Evolutionary conservation across 2,888 invertebrate species (phyloP).

Genomic region (Magallana nippona): DNA sequence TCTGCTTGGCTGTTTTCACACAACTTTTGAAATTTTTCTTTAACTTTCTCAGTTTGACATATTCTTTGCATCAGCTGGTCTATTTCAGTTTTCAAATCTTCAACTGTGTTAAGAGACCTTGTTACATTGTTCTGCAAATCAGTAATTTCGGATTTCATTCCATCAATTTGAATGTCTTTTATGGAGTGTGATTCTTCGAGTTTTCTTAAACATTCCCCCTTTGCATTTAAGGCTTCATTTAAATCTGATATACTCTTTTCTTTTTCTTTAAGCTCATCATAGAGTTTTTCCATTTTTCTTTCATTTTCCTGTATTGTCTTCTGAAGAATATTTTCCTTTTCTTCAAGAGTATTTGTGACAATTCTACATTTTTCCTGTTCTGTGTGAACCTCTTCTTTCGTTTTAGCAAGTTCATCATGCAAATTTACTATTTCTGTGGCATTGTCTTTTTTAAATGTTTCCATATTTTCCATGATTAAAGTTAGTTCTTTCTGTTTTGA

Average conservation of each 20-base stretch:
- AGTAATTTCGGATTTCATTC: neutral
- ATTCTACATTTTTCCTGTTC: too few relatives aligned
- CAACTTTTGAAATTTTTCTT: neutral
- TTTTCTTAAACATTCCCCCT: neutral
- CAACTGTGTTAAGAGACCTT: neutral
- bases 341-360: neutral
- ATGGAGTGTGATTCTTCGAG: neutral
- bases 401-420: neutral
- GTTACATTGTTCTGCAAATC: neutral
- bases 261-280: neutral
- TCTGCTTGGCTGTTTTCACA: neutral
- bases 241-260: neutral
- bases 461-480: neutral
- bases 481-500: too few relatives aligned
- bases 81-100: neutral
- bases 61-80: neutral
- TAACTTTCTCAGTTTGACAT: slow-evolving; percentile 9
- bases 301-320: neutral
- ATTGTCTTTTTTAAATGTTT: neutral
- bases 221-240: neutral
- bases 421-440: neutral
- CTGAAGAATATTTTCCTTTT: slow-evolving; percentile 1
- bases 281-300: neutral
- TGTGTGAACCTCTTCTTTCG: too few relatives aligned
- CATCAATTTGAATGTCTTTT: too few relatives aligned